Evolutionary conservation across 1,140 invertebrate genomes (phyloP), one percentile per base, ranked within the genome.

Genomic region (Lethocerus indicus): DNA sequence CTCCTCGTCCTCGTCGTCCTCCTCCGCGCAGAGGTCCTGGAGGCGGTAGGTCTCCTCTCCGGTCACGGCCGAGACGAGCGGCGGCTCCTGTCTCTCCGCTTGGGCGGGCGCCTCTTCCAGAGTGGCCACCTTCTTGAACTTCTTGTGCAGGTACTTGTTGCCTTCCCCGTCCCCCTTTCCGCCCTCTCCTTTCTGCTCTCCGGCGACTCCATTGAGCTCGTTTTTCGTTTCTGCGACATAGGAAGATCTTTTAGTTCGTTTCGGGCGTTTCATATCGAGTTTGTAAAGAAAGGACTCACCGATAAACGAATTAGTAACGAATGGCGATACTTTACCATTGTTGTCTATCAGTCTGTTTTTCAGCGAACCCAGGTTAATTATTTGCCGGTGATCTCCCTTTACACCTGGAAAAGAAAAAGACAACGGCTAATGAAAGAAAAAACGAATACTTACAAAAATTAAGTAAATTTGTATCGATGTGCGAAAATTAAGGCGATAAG

Each of bases 61-160:
- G 32, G 25, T 40, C 23, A 25, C 26, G 24, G 36, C 48, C 14
- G 48, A 39, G 18, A 32, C 39, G 21, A 42, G 18, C 21, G 40
- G 46, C 23, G 27, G 42, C 25, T 50, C 48, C 40, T 20, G 26
- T 24, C 26, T 20, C n/a, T 39, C 41, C 45, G 42, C 25, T 47
- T 27, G 44, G n/a, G n/a, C n/a, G 13, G 32, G 29, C 29, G 27
- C 21, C 26, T 58, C 52, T n/a, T 56, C 52, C 27, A 51, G 37
- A 39, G 51, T 81, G 54, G 81, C 77, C 68, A 86, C 75, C 62
- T 87, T 87, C 66, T 90, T 88, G 64, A 90, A 90, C 63, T 89
- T 90, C 62, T 90, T 90, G 62, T 90, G 85, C 65, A 86, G 70
- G 69, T 90, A 90, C 59, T 79, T 83, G 44, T 55, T 56, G 56